phyloP scores from a whole-genome alignment of 2,797 vertebrate genomes.

The Schizopygopsis pylzovi region DNA sequence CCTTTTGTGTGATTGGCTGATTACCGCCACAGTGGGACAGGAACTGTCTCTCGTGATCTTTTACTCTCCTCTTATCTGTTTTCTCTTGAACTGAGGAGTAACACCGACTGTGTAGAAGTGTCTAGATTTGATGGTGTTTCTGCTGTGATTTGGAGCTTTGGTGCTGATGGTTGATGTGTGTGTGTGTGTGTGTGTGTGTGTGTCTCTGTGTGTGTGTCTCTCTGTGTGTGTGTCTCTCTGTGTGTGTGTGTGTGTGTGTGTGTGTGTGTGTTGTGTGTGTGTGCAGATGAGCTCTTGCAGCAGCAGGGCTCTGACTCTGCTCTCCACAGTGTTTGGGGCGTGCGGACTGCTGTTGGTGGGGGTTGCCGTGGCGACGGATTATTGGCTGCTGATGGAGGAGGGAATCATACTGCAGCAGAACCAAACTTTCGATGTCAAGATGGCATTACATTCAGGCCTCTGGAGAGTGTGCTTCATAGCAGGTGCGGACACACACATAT shows the following conservation, averaged over 20 bases:
- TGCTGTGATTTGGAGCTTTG: background rate
- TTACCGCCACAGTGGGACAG: constrained; percentile 10
- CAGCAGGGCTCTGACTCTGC: constrained; percentile 91
- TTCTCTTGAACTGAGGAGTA: constrained; percentile 5
- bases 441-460: constrained; percentile 91
- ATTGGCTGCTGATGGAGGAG: constrained; percentile 95
- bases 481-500: constrained; percentile 71
- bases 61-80: background rate
- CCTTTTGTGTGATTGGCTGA: constrained; percentile 47
- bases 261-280: too few relatives aligned
- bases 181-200: constrained; percentile 40
- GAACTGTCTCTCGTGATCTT: constrained; percentile 3
- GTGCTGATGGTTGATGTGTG: background rate
- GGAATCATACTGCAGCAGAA: constrained; percentile 92
- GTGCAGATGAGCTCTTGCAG: constrained; percentile 91
- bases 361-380: constrained; percentile 93
- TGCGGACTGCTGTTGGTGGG: constrained; percentile 91
- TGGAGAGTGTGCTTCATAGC: constrained; percentile 95
- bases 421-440: constrained; percentile 93
- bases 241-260: too few relatives aligned
- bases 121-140: background rate
- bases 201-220: background rate
- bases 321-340: constrained; percentile 92
- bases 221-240: too few relatives aligned
- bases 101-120: background rate